Base-by-base conservation (phyloP, 2,797 vertebrate genomes). In the Podarcis lilfordi region DNA sequence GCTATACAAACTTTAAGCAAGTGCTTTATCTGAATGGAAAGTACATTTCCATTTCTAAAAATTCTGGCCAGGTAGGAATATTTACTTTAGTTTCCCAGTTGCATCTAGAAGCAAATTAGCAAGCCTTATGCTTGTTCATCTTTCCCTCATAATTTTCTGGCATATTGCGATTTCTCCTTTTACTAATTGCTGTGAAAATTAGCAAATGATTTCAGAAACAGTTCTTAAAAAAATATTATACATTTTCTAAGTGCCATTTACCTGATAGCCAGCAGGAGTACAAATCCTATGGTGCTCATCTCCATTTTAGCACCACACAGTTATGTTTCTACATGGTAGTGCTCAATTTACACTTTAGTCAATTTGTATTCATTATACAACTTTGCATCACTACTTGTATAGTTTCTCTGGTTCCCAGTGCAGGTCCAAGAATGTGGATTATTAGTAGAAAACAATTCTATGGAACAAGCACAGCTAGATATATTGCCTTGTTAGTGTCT, bases 331-430 rank as follows among this genome's bases (percentile, higher is more conserved):
- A 29, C 35, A 32, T 17, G 25, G 9, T 23, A 8, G 29, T 84
- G 29, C 55, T 29, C 76, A 32, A 4, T 74, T 76, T 89, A 85
- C 29, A 61, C 77, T 89, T 23, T 83, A 80, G 59, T 82, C 45
- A 72, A 17, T 84, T 89, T 66, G 75, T 80, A 84, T 71, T 85
- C 1, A 84, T 86, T 87, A 69, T 40, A 82, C 59, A 89, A 87
- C 25, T 90, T 1, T 83, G 64, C 29, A 86, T 23, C 64, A 7
- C 83, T 80, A 85, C 27, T 21, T 77, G 9, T 74, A 83, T 23
- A 61, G 10, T 88, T 27, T 86, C 2, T 43, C 72, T 68, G 81
- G 15, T 68, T 81, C 71, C 10, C 21, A 29, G 37, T 77, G 45
- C 82, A 84, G 2, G 2, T 7, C 35, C 80, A 21, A 72, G 32